Percentiles rank a stretch among this genome's conserved stretches.
phyloP scores from a whole-genome alignment of 2,113 vertebrate genomes.

The Albula goreensis region DNA sequence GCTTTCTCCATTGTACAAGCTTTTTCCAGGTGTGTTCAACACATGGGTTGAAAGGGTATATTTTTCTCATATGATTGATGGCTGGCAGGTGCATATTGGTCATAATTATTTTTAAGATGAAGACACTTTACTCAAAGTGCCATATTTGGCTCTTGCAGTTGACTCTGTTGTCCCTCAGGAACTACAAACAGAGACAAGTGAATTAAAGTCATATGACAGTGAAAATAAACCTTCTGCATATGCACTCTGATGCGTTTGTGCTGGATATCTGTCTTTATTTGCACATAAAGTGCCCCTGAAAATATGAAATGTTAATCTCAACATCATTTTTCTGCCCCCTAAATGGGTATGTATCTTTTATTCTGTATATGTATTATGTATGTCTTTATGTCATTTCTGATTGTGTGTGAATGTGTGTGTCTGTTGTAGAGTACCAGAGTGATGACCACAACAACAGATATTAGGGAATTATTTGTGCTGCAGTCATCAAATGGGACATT shows the following conservation, averaged over 20 bases:
- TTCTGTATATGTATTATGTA: neutral
- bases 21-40: neutral
- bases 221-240: neutral
- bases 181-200: neutral
- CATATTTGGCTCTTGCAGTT: neutral
- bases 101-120: neutral
- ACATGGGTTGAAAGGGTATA: neutral
- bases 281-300: neutral
- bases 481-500: neutral
- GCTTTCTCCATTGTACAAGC: neutral
- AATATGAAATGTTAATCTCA: neutral
- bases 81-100: neutral
- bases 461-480: neutral
- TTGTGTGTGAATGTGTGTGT: conserved; percentile 16
- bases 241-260: no score
- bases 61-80: neutral
- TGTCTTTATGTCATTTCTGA: conserved; percentile 11
- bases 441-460: neutral
- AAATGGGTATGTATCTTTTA: neutral
- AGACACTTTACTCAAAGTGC: neutral
- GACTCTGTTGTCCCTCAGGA: neutral
- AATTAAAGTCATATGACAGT: neutral
- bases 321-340: no score
- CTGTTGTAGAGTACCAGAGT: conserved; percentile 46
- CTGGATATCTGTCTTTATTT: neutral